A percentile compares a stretch with the other conserved stretches of the same genome.
Conservation (phyloP, 1,140 invertebrate species). For the Spodoptera litura region DNA sequence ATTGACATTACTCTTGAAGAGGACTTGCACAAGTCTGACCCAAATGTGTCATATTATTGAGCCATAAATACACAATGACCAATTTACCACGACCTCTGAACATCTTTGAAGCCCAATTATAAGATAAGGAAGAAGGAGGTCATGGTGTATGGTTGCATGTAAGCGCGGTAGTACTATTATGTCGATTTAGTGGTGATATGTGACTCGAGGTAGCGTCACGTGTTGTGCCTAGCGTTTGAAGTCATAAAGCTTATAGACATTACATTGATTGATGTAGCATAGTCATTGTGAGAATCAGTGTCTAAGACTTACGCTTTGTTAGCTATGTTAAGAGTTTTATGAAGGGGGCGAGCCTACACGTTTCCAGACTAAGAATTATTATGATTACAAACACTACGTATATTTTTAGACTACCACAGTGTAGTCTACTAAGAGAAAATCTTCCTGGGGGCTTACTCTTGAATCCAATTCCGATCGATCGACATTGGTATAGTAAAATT, state of each 20-base stretch:
- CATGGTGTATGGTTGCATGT: constrained; percentile 43
- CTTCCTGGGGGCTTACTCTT: too few relatives aligned
- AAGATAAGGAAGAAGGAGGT: constrained; percentile 17
- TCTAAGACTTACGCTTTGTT: too few relatives aligned
- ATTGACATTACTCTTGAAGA: constrained; percentile 57
- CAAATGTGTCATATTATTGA: constrained; percentile 63
- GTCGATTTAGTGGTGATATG: constrained; percentile 59
- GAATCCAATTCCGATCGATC: too few relatives aligned
- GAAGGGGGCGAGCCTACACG: too few relatives aligned
- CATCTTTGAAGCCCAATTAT: not conserved
- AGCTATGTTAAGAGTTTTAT: too few relatives aligned
- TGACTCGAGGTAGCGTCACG: constrained; percentile 45
- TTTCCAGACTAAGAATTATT: too few relatives aligned
- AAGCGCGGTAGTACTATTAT: constrained; percentile 49
- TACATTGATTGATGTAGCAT: constrained; percentile 5
- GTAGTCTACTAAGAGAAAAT: too few relatives aligned
- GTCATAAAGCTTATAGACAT: constrained; percentile 24
- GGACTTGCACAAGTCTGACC: constrained; percentile 58
- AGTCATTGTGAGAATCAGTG: too few relatives aligned
- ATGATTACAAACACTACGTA: too few relatives aligned
- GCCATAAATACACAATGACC: constrained; percentile 60
- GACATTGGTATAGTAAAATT: too few relatives aligned
- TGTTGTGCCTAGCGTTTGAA: constrained; percentile 16
- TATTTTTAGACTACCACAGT: too few relatives aligned
- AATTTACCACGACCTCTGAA: constrained; percentile 45